Base-by-base conservation (phyloP, 2,888 invertebrate genomes). In the Copidosoma aretas region DNA sequence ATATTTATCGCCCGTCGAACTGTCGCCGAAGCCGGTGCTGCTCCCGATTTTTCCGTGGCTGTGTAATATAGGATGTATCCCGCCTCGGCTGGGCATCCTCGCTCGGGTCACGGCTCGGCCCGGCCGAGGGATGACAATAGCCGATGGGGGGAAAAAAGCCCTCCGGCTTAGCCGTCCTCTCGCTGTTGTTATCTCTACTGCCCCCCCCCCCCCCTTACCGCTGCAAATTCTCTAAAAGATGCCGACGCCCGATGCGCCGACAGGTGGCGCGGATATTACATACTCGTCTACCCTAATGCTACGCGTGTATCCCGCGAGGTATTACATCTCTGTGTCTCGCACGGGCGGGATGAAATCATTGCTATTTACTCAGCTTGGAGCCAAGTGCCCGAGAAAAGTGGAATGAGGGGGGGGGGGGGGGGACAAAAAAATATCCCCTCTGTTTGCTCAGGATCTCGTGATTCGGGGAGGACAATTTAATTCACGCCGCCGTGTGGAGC, bases 291-390 rank as follows among this genome's bases (percentile, higher is more conserved):
- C n/a, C n/a, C n/a, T n/a, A n/a, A n/a, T n/a, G n/a, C n/a, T n/a
- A n/a, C n/a, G n/a, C n/a, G n/a, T n/a, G n/a, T n/a, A n/a, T n/a
- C n/a, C n/a, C n/a, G n/a, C n/a, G n/a, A n/a, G n/a, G n/a, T n/a
- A n/a, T n/a, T n/a, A n/a, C n/a, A n/a, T n/a, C n/a, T n/a, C n/a
- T n/a, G n/a, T n/a, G n/a, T n/a, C n/a, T n/a, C n/a, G n/a, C n/a
- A n/a, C n/a, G n/a, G n/a, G n/a, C 56, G 58, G 64, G 60, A 67
- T 71, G 64, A 71, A 69, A 71, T 71, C 69, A 67, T 66, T 61
- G 68, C 66, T 71, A 67, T 71, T 71, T 71, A 67, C 71, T 64
- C 71, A 71, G 71, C 71, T 69, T 69, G 69, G 53, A 17, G 32
- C 15, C 22, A 10, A 39, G 57, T 54, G 24, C 15, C 25, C 21